A percentile compares a stretch with the other conserved stretches of the same genome.
phyloP scores from a whole-genome alignment of 2,113 vertebrate genomes.

The Collichthys lucidus region DNA sequence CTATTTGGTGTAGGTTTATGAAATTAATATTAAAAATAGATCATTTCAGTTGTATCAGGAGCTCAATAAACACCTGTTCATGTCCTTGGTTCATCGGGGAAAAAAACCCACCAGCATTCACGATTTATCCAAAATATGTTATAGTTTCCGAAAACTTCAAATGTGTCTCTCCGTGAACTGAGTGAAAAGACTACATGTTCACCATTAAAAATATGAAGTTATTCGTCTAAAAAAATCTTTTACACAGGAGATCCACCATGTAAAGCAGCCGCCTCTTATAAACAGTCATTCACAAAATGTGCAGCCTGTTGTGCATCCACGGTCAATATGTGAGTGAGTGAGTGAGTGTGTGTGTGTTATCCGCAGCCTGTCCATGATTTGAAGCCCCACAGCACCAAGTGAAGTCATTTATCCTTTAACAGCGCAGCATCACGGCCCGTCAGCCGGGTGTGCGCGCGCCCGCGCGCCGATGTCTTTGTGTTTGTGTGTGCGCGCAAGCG shows the following conservation, averaged over 20 bases:
- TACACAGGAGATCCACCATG: not conserved
- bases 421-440: slow-evolving; percentile 63
- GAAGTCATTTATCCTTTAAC: slow-evolving; percentile 43
- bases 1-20: too few species aligned
- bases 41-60: too few species aligned
- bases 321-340: not conserved
- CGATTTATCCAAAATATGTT: not conserved
- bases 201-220: not conserved
- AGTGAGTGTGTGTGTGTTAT: slow-evolving; percentile 5
- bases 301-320: slow-evolving; percentile 37
- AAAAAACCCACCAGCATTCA: not conserved
- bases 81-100: slow-evolving; percentile 17
- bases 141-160: not conserved
- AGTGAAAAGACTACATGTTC: not conserved
- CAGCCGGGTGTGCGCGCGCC: slow-evolving; percentile 13
- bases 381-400: slow-evolving; percentile 25
- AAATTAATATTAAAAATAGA: too few species aligned
- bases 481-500: slow-evolving; percentile 7
- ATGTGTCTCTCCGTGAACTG: not conserved
- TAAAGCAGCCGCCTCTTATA: not conserved
- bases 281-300: not conserved
- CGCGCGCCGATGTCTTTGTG: not conserved
- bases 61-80: slow-evolving; percentile 25
- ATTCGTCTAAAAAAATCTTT: not conserved
- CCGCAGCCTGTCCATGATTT: slow-evolving; percentile 40